These are phyloP conservation scores for Mellilla xanthometata DNA, from an alignment of 2,888 invertebrate genomes.

Conservation along the genomic window DNA sequence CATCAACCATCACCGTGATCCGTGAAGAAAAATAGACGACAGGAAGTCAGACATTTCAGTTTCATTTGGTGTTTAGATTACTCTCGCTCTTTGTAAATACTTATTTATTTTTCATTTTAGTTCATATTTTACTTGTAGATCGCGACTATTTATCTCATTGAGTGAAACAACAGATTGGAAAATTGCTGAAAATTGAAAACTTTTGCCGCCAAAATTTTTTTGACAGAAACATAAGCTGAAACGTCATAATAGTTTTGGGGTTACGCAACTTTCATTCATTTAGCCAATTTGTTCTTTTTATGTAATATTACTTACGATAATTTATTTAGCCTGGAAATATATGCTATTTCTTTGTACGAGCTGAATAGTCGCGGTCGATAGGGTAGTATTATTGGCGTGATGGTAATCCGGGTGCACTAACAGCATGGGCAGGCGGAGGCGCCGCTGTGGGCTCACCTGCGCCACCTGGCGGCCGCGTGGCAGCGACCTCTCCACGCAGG, in stretches of 20 bases:
- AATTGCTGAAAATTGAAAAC: too few species aligned
- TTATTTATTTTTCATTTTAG: slow-evolving; percentile 14
- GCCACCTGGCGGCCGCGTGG: slow-evolving; percentile 64
- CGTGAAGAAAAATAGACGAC: not conserved
- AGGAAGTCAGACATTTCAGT: not conserved
- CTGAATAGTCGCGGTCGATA: slow-evolving; percentile 23
- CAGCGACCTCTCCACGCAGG: slow-evolving; percentile 43
- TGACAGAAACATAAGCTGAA: too few species aligned
- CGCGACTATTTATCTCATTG: slow-evolving; percentile 22
- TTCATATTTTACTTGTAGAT: slow-evolving; percentile 13
- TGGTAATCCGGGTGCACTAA: slow-evolving; percentile 78
- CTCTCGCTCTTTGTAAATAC: slow-evolving; percentile 22
- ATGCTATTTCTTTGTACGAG: not conserved
- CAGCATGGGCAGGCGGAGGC: slow-evolving; percentile 83
- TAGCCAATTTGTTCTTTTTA: too few species aligned
- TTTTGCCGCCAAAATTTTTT: too few species aligned
- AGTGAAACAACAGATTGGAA: too few species aligned
- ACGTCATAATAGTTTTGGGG: too few species aligned
- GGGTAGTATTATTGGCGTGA: slow-evolving; percentile 35
- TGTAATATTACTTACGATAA: too few species aligned
- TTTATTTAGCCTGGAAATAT: too few species aligned
- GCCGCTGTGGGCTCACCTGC: slow-evolving; percentile 76
- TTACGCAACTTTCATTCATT: too few species aligned
- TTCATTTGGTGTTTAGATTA: slow-evolving; percentile 10
- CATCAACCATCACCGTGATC: slow-evolving; percentile 20